These are phyloP conservation scores for Pachyuromys duprasi DNA, from an alignment of 2,797 vertebrate genomes.

Conservation along the genomic window DNA sequence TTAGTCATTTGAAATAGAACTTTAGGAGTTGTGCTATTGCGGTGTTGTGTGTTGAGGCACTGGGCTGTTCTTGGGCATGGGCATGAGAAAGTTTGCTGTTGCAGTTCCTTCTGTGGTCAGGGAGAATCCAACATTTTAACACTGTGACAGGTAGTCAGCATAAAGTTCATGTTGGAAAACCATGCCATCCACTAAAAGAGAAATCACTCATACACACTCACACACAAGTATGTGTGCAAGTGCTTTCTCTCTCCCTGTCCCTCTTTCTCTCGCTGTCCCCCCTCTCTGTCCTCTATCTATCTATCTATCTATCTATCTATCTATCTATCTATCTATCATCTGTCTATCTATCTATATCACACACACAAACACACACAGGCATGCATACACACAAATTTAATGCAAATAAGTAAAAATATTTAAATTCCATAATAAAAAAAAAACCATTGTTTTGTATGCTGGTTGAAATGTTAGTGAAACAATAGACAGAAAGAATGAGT, in stretches of 20 bases:
- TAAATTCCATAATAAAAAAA: background rate
- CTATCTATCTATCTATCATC: too few species aligned
- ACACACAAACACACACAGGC: background rate
- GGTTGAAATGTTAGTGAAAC: background rate
- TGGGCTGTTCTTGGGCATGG: background rate
- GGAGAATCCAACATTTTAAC: background rate
- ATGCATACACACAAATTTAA: background rate
- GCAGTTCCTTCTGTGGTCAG: background rate
- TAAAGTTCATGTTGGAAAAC: background rate
- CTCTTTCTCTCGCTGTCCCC: background rate
- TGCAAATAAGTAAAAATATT: background rate
- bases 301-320: too few species aligned
- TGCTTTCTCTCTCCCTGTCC: too few species aligned
- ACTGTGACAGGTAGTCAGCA: background rate
- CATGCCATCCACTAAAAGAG: background rate
- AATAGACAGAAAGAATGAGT: background rate
- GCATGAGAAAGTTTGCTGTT: background rate
- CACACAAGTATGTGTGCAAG: background rate
- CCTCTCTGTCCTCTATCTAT: too few species aligned
- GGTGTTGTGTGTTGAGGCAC: background rate
- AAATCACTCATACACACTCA: background rate
- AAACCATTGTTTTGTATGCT: background rate
- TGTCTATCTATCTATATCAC: too few species aligned
- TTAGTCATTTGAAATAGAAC: background rate
- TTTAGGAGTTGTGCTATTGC: background rate